Conservation (phyloP, 2,113 vertebrate species). For the Eptesicus fuscus region DNA sequence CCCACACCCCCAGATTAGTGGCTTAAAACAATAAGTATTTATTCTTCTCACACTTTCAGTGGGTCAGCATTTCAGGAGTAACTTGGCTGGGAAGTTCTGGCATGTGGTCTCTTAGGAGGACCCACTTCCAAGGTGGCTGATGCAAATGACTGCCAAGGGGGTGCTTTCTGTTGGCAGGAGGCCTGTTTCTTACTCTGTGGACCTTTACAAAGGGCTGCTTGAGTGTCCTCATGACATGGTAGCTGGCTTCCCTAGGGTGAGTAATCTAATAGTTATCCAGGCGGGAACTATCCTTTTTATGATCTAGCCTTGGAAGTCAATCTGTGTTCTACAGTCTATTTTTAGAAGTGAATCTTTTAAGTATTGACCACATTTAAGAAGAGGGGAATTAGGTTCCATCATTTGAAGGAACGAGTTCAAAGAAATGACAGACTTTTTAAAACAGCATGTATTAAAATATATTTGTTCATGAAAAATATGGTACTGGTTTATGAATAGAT, state of each 20-base stretch:
- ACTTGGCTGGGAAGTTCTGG: background rate
- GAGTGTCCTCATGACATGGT: background rate
- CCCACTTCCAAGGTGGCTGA: background rate
- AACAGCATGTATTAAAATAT: background rate
- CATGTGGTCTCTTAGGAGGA: background rate
- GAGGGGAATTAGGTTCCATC: background rate
- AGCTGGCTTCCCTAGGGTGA: background rate
- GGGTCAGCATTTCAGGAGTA: background rate
- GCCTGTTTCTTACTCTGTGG: background rate
- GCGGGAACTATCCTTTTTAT: background rate
- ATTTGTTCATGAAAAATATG: background rate
- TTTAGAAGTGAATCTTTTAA: background rate
- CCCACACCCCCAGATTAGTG: background rate
- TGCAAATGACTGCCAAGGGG: background rate
- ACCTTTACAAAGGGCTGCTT: background rate
- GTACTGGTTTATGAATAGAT: background rate
- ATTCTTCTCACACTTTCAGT: background rate
- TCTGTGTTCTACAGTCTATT: background rate
- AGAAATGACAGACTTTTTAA: background rate
- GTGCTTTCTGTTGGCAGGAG: background rate
- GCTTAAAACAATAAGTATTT: background rate
- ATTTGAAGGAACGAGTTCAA: background rate
- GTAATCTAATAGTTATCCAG: background rate
- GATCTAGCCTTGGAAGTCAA: background rate
- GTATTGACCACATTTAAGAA: background rate